A percentile compares a stretch with the other conserved stretches of the same genome.
phyloP scores from a whole-genome alignment of 2,888 invertebrate species.

The Caenorhabditis sp. region DNA sequence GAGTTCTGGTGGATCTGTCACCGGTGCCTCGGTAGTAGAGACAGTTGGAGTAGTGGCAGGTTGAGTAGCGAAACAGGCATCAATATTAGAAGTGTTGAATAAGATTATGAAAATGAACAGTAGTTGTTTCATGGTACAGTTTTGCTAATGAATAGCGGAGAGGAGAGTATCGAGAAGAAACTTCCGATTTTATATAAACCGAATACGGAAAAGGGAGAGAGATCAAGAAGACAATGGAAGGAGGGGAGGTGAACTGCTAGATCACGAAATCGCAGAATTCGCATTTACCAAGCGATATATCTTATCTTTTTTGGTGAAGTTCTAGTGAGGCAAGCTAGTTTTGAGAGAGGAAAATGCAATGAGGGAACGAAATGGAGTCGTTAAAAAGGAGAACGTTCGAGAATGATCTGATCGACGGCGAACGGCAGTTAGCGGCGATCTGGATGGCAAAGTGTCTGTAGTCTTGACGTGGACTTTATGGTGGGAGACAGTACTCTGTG shows the following conservation, averaged over 20 bases:
- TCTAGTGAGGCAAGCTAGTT: background rate
- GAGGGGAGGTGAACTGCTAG: background rate
- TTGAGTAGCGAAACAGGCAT: slow-evolving; percentile 2
- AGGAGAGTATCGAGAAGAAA: background rate
- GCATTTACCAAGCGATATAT: background rate
- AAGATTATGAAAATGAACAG: background rate
- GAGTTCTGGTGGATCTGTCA: background rate
- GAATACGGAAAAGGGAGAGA: background rate
- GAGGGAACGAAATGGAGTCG: background rate
- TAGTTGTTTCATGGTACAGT: background rate
- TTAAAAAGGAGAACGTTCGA: background rate
- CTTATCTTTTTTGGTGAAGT: slow-evolving; percentile 4
- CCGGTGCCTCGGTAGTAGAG: background rate
- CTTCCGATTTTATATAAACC: background rate
- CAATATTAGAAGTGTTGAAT: background rate
- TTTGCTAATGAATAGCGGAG: background rate
- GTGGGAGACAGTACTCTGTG: background rate
- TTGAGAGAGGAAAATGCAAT: background rate
- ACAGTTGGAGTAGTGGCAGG: background rate
- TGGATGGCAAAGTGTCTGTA: background rate
- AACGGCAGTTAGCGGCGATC: background rate
- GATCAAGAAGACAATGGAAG: slow-evolving; percentile 3
- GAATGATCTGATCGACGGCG: background rate
- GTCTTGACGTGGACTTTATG: background rate
- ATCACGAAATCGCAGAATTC: slow-evolving; percentile 2